A percentile compares a stretch with the other conserved stretches of the same genome.
Conservation (phyloP, 2,113 vertebrate genomes). For the Chionomys nivalis region DNA sequence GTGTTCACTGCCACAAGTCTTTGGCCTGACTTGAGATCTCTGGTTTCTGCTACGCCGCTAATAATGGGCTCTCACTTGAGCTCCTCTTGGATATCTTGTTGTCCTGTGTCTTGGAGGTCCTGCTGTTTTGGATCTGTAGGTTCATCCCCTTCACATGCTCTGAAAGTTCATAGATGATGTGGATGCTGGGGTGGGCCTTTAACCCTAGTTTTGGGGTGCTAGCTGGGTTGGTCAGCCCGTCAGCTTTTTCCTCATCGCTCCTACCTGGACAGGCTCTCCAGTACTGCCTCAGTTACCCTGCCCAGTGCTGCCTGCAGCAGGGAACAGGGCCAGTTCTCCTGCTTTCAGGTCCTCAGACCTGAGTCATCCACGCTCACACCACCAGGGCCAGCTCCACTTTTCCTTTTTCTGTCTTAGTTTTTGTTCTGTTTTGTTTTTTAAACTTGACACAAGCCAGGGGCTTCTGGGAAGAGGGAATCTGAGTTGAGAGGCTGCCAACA, state of each 20-base stretch:
- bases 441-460: background rate
- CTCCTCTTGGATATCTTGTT: background rate
- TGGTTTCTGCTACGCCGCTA: background rate
- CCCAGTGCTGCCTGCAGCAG: background rate
- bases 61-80: background rate
- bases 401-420: background rate
- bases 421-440: background rate
- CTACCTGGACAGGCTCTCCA: background rate
- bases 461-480: background rate
- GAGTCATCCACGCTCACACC: too few relatives aligned
- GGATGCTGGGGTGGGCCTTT: background rate
- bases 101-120: background rate
- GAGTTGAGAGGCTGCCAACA: background rate
- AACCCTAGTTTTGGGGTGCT: background rate
- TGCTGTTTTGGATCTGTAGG: background rate
- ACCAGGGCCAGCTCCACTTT: background rate
- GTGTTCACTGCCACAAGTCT: too few relatives aligned
- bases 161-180: background rate
- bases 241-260: background rate
- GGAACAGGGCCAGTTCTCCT: too few relatives aligned
- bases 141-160: background rate
- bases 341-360: too few relatives aligned
- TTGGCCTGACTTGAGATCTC: too few relatives aligned
- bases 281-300: background rate
- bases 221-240: background rate